phyloP scores from a whole-genome alignment of 2,113 vertebrate genomes.

The Pleuronectes platessa region DNA sequence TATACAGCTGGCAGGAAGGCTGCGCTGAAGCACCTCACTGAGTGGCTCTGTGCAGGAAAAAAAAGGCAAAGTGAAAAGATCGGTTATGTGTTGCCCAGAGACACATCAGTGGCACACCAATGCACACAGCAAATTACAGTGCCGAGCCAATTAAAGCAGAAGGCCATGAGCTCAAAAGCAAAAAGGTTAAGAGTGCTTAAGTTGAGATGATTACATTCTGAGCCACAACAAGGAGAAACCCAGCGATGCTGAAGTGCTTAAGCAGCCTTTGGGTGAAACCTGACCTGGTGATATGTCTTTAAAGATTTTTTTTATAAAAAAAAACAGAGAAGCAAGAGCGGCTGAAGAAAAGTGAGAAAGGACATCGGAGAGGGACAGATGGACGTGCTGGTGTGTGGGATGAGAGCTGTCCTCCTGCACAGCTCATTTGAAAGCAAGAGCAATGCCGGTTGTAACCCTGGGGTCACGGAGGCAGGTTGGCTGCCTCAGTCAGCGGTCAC shows the following conservation, averaged over 20 bases:
- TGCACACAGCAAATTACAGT: slow-evolving; percentile 37
- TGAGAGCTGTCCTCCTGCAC: slow-evolving; percentile 34
- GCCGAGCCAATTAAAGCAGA: slow-evolving; percentile 36
- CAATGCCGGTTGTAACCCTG: slow-evolving; percentile 47
- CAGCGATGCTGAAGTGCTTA: slow-evolving; percentile 40
- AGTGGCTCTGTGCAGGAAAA: neutral
- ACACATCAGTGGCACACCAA: slow-evolving; percentile 27
- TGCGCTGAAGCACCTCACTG: neutral
- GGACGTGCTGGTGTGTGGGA: slow-evolving; percentile 17
- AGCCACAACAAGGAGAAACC: slow-evolving; percentile 43
- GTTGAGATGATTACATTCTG: slow-evolving; percentile 49
- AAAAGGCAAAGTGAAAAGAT: slow-evolving; percentile 26
- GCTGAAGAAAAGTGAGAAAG: neutral
- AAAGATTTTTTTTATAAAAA: neutral
- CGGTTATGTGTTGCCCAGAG: slow-evolving; percentile 27
- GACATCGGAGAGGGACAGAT: neutral
- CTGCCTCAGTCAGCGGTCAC: slow-evolving; percentile 60
- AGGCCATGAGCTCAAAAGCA: slow-evolving; percentile 43
- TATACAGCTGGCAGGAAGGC: neutral
- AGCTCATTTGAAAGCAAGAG: slow-evolving; percentile 72
- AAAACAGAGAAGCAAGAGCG: neutral
- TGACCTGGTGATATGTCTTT: slow-evolving; percentile 26
- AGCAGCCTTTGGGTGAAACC: slow-evolving; percentile 20
- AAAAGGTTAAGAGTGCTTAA: slow-evolving; percentile 63
- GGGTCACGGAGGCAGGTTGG: slow-evolving; percentile 75